These are phyloP conservation scores for Cryptocephalus primarius DNA, from an alignment of 2,888 invertebrate species.

Conservation along the genomic window DNA sequence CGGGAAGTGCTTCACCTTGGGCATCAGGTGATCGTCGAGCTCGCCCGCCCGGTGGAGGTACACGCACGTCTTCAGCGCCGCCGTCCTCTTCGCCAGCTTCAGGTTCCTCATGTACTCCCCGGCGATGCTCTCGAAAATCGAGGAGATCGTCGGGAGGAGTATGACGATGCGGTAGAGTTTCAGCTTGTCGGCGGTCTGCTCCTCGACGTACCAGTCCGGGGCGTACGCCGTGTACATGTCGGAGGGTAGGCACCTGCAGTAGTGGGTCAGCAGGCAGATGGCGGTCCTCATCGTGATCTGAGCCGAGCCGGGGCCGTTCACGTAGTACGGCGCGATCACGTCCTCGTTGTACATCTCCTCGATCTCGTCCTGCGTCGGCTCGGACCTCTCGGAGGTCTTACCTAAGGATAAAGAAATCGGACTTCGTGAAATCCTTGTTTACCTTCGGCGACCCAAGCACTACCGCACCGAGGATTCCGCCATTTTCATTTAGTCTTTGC, in stretches of 20 bases:
- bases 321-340: constrained; percentile 44
- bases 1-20: constrained; percentile 35
- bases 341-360: constrained; percentile 43
- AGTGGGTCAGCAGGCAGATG: constrained; percentile 62
- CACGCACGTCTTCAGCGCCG: constrained; percentile 67
- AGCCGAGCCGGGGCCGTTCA: constrained; percentile 34
- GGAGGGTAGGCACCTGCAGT: constrained; percentile 66
- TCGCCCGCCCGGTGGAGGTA: constrained; percentile 60
- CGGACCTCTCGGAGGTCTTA: constrained; percentile 41
- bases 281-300: constrained; percentile 47
- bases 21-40: constrained; percentile 60
- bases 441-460: too few species aligned
- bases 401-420: constrained; percentile 28
- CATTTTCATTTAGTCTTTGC: too few species aligned
- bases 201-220: constrained; percentile 40
- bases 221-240: constrained; percentile 56
- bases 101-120: constrained; percentile 46
- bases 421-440: too few species aligned
- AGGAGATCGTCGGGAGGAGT: constrained; percentile 67
- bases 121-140: constrained; percentile 55
- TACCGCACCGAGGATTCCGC: too few species aligned
- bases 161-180: constrained; percentile 41
- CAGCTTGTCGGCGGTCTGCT: neutral
- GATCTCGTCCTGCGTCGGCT: constrained; percentile 45
- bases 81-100: constrained; percentile 67